Evolutionary conservation across 2,797 vertebrate genomes (phyloP), one percentile per base, ranked within the genome.

Genomic region (Tokudaia muenninki): DNA sequence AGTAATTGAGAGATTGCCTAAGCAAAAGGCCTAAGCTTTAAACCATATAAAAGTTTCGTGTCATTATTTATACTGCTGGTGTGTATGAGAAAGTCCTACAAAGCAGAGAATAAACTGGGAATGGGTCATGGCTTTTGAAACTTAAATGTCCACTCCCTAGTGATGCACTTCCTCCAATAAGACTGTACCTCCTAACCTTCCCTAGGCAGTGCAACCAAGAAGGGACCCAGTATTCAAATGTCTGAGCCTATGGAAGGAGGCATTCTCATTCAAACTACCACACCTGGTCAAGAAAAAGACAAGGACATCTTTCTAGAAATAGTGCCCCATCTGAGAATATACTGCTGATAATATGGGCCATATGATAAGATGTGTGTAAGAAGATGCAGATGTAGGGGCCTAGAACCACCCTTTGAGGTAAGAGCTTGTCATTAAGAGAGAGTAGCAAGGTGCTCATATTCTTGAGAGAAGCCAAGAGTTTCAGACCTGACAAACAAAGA

Each of bases 401-500:
- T n/a, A 4, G 10, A 70, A 24, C 7, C 82, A 59, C 3, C 44
- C 4, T 21, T 3, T 22, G 26, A 70, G 14, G 26, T 21, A 65
- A 57, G 41, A 59, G 16, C 31, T 16, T 31, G 13, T 3, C 34
- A 52, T 67, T 67, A 65, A n/a, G 63, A 52, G 55, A 74, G 2
- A 55, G 52, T 24, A 81, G 16, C 26, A 0, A 47, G 50, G 26
- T 37, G 8, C 61, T 37, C 14, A 17, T 8, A 22, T 24, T n/a
- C 31, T 24, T 29, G 1, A 44, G 13, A n/a, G 26, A 59, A 63
- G 14, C 12, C 47, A 1, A 47, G 37, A 2, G 6, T 17, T 17
- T 10, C 1, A 9, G 22, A 44, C 16, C 9, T 19, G 29, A 3
- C 0, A 1, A 72, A 3, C 0, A 1, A 72, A 57, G 21, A 6